Evolutionary conservation across 2,888 invertebrate genomes (phyloP).

Genomic region (Fragum sueziense): DNA sequence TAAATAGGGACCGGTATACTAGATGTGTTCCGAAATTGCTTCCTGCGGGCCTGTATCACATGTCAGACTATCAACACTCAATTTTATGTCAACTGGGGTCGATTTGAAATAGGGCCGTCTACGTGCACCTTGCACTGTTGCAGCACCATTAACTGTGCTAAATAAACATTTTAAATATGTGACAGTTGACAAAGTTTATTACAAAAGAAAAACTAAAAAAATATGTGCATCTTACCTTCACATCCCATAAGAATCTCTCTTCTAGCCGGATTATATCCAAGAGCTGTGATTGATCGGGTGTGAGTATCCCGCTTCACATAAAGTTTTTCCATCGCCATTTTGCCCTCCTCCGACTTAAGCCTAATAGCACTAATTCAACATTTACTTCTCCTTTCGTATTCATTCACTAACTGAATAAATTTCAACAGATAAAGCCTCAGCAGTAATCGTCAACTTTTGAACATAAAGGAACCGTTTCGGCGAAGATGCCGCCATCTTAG

Average conservation of each 20-base stretch:
- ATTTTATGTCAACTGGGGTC: no score
- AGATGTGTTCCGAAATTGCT: no score
- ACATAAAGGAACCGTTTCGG: not conserved
- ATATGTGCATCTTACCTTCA: conserved; percentile 76
- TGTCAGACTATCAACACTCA: no score
- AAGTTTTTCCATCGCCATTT: conserved; percentile 81
- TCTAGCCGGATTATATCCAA: conserved; percentile 79
- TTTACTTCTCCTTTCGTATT: not conserved
- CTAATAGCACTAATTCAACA: not conserved
- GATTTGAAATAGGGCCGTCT: no score
- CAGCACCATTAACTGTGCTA: no score
- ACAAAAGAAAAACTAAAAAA: no score
- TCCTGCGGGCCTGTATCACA: no score
- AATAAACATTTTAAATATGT: no score
- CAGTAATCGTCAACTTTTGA: not conserved
- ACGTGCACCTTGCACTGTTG: no score
- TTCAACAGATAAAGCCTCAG: not conserved
- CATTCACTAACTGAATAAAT: not conserved
- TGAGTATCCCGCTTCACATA: conserved; percentile 78
- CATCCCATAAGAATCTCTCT: conserved; percentile 81
- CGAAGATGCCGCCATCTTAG: conserved; percentile 68
- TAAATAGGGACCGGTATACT: no score
- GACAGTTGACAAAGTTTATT: no score
- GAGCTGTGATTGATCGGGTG: conserved; percentile 78
- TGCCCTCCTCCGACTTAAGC: conserved; percentile 27